Evolutionary conservation across 2,113 vertebrate genomes (phyloP).

Genomic region (Lophura nycthemera): DNA sequence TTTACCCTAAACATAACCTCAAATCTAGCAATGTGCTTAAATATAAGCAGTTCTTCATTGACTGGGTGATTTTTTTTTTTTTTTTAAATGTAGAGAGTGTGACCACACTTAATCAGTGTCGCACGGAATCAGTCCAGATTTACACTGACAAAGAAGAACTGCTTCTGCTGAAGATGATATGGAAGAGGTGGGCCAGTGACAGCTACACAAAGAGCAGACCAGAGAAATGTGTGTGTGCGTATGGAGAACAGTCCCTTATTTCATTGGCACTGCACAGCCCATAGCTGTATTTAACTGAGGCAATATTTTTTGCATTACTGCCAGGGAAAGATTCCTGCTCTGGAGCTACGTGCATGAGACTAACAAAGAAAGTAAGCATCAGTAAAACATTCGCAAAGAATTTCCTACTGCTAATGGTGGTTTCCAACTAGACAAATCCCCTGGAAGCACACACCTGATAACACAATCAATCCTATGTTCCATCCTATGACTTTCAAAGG

Average conservation of each 20-base stretch:
- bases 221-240: not conserved
- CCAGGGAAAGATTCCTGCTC: not conserved
- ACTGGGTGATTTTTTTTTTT: fast-evolving
- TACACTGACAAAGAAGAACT: not conserved
- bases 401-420: not conserved
- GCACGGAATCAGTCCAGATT: not conserved
- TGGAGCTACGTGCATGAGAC: fast-evolving
- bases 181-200: not conserved
- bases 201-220: not conserved
- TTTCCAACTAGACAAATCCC: not conserved
- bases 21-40: not conserved
- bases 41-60: no score
- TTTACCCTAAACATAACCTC: not conserved
- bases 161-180: not conserved
- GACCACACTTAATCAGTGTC: fast-evolving
- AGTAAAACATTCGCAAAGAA: not conserved
- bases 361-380: not conserved
- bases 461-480: fast-evolving
- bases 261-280: not conserved
- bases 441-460: not conserved
- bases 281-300: not conserved
- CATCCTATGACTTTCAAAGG: not conserved
- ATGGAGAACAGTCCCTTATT: not conserved
- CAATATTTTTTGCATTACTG: fast-evolving
- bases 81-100: not conserved